Conservation (phyloP, 2,113 vertebrate genomes). For the Arenaria interpres region DNA sequence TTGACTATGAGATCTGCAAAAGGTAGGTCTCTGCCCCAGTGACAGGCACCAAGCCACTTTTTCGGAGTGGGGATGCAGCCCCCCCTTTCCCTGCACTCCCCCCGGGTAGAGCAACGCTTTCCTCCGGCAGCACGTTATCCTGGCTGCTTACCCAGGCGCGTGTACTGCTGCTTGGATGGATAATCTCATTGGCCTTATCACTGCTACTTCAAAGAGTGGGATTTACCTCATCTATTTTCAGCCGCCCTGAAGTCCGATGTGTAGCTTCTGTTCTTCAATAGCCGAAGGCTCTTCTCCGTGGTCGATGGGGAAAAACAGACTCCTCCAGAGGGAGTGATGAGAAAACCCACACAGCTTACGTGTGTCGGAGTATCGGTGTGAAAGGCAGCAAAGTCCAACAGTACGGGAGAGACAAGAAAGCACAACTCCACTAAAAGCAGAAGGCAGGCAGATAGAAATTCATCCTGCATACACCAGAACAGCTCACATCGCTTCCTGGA, state of each 20-base stretch:
- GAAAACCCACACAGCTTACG: neutral
- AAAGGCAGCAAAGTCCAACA: neutral
- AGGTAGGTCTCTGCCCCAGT: neutral
- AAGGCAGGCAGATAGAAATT: neutral
- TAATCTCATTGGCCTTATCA: neutral
- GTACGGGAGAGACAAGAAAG: neutral
- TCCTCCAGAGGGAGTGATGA: neutral
- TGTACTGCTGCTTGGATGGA: neutral
- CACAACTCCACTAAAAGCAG: neutral
- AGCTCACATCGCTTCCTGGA: neutral
- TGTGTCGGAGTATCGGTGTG: too few species aligned
- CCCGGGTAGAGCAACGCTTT: rapidly evolving
- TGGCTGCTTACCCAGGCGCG: neutral
- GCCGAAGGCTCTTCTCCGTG: neutral
- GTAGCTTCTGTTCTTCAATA: neutral
- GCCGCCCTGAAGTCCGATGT: neutral
- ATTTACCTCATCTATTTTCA: neutral
- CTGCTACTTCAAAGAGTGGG: neutral
- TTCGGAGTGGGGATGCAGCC: neutral
- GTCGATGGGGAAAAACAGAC: neutral
- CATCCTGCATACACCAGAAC: neutral
- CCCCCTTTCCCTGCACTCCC: neutral
- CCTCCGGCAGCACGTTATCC: neutral
- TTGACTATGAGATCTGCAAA: neutral
- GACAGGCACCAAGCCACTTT: neutral